These are phyloP conservation scores for Coecobrya sp. DNA, from an alignment of 2,888 invertebrate species.

Conservation along the genomic window DNA sequence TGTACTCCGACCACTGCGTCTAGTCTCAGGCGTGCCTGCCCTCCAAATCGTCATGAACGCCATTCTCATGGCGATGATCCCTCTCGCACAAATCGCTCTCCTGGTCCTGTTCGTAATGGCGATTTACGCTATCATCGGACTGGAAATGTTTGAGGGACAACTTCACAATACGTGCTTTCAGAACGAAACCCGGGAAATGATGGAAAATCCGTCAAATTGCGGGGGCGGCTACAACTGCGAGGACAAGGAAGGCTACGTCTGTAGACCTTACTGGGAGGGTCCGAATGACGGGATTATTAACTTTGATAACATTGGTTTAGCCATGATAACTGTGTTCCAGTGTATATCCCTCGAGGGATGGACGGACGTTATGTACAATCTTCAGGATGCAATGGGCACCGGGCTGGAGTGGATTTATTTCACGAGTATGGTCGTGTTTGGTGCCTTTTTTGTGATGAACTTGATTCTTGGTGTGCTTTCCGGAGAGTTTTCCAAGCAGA, in stretches of 20 bases:
- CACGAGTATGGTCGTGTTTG: constrained; percentile 90
- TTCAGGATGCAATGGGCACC: constrained; percentile 89
- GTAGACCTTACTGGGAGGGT: constrained; percentile 87
- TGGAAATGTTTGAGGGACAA: constrained; percentile 89
- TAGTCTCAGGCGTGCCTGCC: constrained; percentile 91
- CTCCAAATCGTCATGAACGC: constrained; percentile 91
- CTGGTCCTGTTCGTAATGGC: constrained; percentile 86
- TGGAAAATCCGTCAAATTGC: constrained; percentile 89
- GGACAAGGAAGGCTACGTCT: constrained; percentile 84
- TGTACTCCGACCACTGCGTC: constrained; percentile 90
- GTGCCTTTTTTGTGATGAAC: constrained; percentile 91
- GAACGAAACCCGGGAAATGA: constrained; percentile 88
- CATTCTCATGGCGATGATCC: constrained; percentile 90
- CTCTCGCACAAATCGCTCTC: constrained; percentile 87
- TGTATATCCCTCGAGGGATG: constrained; percentile 91
- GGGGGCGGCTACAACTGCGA: constrained; percentile 86
- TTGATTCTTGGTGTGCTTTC: constrained; percentile 91
- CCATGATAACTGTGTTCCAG: constrained; percentile 91
- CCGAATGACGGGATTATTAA: constrained; percentile 90
- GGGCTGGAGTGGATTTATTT: constrained; percentile 90
- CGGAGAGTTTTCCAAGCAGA: constrained; percentile 91
- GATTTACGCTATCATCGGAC: constrained; percentile 86
- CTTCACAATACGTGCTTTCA: constrained; percentile 89
- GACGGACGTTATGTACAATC: constrained; percentile 90
- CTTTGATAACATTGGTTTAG: constrained; percentile 90